phyloP scores from a whole-genome alignment of 1,140 invertebrate species.

The Drosophila truncata region DNA sequence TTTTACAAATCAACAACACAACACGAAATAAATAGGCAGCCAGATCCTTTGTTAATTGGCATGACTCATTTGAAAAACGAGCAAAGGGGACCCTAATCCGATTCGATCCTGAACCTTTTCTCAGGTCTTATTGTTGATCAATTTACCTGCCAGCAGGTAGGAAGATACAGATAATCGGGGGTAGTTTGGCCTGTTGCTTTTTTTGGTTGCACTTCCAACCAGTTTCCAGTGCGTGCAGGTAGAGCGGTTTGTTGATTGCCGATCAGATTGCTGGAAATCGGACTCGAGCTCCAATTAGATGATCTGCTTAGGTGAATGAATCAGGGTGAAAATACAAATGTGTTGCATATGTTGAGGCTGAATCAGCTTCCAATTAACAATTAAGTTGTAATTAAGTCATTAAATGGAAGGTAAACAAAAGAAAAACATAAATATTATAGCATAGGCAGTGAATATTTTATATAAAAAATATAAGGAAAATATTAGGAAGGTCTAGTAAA shows the following conservation, averaged over 20 bases:
- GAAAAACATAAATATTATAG: too few species aligned
- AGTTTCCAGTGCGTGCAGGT: constrained; percentile 52
- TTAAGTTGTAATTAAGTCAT: constrained; percentile 9
- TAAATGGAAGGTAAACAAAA: neutral
- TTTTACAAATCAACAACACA: constrained; percentile 52
- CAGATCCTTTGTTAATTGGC: constrained; percentile 59
- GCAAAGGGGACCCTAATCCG: constrained; percentile 50
- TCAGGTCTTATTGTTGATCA: constrained; percentile 55
- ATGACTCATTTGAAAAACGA: constrained; percentile 64
- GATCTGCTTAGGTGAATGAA: constrained; percentile 35
- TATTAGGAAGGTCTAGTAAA: neutral
- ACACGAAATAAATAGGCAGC: constrained; percentile 35
- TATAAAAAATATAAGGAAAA: neutral
- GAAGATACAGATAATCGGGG: constrained; percentile 45
- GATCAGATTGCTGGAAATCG: constrained; percentile 10
- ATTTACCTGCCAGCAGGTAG: constrained; percentile 70
- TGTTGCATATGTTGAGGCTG: constrained; percentile 40
- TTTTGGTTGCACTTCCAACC: constrained; percentile 40
- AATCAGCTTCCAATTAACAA: constrained; percentile 4
- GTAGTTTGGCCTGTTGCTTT: constrained; percentile 48
- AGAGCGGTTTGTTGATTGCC: constrained; percentile 25
- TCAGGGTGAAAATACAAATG: constrained; percentile 9
- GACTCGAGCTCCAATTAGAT: constrained; percentile 55
- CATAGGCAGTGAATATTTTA: too few species aligned
- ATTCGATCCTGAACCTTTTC: constrained; percentile 55